phyloP scores from a whole-genome alignment of 2,113 vertebrate genomes.

The Petroica traversi region DNA sequence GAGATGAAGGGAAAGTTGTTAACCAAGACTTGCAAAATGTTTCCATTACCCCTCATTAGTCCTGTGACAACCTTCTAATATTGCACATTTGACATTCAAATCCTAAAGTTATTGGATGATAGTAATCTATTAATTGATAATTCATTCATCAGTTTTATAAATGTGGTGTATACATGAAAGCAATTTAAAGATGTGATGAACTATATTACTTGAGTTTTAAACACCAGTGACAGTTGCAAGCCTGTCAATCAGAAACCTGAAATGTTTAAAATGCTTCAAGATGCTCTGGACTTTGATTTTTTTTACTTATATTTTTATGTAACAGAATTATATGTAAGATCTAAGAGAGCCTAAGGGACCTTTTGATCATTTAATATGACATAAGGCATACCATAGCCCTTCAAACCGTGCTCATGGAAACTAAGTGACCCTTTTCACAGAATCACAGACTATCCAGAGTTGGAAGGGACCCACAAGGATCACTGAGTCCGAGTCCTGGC shows the following conservation, averaged over 20 bases:
- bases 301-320: neutral
- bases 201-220: neutral
- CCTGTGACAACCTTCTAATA: neutral
- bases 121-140: slow-evolving; percentile 21
- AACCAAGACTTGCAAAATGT: neutral
- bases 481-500: neutral
- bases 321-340: neutral
- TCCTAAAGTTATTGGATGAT: neutral
- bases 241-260: neutral
- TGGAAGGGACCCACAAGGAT: neutral
- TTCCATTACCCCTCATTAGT: slow-evolving; percentile 7
- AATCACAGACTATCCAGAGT: neutral
- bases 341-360: neutral
- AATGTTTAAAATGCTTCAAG: neutral
- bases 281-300: neutral
- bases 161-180: neutral
- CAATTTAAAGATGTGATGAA: neutral
- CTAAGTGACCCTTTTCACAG: neutral
- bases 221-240: neutral
- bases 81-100: neutral
- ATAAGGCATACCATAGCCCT: neutral
- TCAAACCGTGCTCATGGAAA: neutral
- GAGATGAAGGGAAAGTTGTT: neutral
- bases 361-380: neutral
- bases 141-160: neutral